Evolutionary conservation across 1,140 invertebrate genomes (phyloP).

Genomic region (Pseudobourletiella spinata): DNA sequence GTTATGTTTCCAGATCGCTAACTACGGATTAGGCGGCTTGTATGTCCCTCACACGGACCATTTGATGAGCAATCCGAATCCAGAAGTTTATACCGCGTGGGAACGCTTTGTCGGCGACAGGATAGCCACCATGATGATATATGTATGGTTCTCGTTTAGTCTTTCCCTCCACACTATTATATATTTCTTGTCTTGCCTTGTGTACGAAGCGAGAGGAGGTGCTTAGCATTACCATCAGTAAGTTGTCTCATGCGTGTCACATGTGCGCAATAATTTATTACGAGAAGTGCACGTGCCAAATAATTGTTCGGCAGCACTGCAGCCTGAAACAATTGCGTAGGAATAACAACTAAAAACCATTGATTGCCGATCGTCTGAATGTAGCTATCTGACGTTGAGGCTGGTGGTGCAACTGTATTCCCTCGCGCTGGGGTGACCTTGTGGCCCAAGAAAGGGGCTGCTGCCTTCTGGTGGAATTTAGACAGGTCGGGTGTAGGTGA

Average conservation of each 20-base stretch:
- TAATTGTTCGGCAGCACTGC: too few relatives aligned
- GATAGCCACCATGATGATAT: conserved; percentile 50
- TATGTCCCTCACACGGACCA: conserved; percentile 58
- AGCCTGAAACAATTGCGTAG: too few relatives aligned
- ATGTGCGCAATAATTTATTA: too few relatives aligned
- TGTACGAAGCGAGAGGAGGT: too few relatives aligned
- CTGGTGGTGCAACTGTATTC: conserved; percentile 45
- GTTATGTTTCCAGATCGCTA: conserved; percentile 42
- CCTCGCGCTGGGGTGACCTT: conserved; percentile 41
- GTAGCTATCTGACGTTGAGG: conserved; percentile 43
- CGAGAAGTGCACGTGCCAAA: too few relatives aligned
- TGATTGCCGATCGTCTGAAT: too few relatives aligned
- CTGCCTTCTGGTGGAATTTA: conserved; percentile 48
- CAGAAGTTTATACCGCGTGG: conserved; percentile 37
- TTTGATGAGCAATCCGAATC: conserved; percentile 40
- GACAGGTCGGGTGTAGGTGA: conserved; percentile 43
- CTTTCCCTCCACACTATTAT: background rate
- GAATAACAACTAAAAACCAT: too few relatives aligned
- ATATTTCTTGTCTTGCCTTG: background rate
- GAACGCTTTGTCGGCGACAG: conserved; percentile 45
- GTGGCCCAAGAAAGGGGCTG: conserved; percentile 41
- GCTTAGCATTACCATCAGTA: too few relatives aligned
- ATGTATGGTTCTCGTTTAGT: conserved; percentile 46
- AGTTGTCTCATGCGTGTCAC: too few relatives aligned
- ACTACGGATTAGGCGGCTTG: conserved; percentile 57